Base-by-base conservation (phyloP, 2,888 invertebrate species). In the Sphecodes monilicornis region DNA sequence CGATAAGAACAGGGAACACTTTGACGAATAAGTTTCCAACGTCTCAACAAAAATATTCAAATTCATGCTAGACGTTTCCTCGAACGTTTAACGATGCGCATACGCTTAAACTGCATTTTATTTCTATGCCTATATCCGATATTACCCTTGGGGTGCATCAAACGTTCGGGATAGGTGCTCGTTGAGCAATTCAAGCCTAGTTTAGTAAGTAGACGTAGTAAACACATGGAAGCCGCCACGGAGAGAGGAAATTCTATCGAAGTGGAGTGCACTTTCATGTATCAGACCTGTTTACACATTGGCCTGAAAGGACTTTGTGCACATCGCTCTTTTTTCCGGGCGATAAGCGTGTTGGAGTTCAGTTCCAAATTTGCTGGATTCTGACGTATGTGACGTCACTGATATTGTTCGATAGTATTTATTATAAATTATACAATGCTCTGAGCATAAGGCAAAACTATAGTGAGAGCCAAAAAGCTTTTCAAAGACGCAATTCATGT, bases 241-340 rank as follows among this genome's bases (percentile, higher is more conserved):
- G 64, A 72, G 36, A 64, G 50, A 76, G 72, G 78, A 39, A 84
- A 76, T 83, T 83, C 76, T 69, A 72, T 69, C 76, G 46, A 73
- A 72, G 71, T 73, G 29, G 76, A 84, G 84, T 83, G 83, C 83
- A 78, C 76, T 83, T 84, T 78, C 84, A 36, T 83, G 84, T 83
- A 84, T 83, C 83, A 39, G 54, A 64, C 75, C 64, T 68, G 75
- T 78, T 82, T 84, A 72, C 84, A 84, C 54, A 68, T 76, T 36
- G 41, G 64, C 50, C 39, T 26, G 39, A 74, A 82, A 82, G 60
- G 43, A 76, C 64, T 50, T 64, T 39, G 18, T 10, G 60, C 68
- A 26, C 68, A 73, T 72, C n/a, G 43, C 68, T 66, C 54, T 60
- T 36, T 69, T 74, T 66, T 26, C 36, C 8, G 4, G 8, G 11